Base-by-base conservation (phyloP, 92 coral and sea anemone species). In the Paramuricea clavata region DNA sequence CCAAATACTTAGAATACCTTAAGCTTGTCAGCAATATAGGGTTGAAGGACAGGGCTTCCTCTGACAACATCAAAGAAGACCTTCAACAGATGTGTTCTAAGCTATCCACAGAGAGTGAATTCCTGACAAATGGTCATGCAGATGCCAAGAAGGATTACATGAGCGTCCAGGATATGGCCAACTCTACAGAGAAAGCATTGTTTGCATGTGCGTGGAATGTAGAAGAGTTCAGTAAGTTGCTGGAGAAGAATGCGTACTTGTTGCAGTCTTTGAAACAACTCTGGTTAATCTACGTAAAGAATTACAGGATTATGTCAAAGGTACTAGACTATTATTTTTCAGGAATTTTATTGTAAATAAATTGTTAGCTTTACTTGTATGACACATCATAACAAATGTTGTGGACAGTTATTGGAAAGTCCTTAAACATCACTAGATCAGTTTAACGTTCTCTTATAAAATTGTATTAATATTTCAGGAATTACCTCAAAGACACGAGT, bases 161-260 rank as follows among this genome's bases (percentile, higher is more conserved):
- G 21, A 60, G 36, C 60, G 50, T 54, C 12, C 25, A 43, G 62
- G 65, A 60, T 3, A 7, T 59, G 26, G 33, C 81, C 39, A 87
- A 82, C 41, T 33, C 80, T 23, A 57, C 90, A n/a, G 94, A 91
- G 74, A 85, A 85, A n/a, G 54, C 90, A 28, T 74, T 91, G 72
- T 88, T 84, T 88, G 92, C 92, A 19, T 50, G 82, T 64, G 89
- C 91, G 1, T 91, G 92, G 92, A 89, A 91, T 42, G 84, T 88
- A 22, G 87, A 88, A 76, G 92, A 87, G 13, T 91, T 39, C 72
- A 47, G 57, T 11, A 79, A 85, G 26, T 72, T 92, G 47, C 21
- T 86, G 34, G 86, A 85, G 49, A 90, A 72, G 69, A 90, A 85
- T 28, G 43, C 16, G 26, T 57, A 65, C 73, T 49, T 89, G 47